Evolutionary conservation across 1,140 invertebrate species (phyloP), one percentile per base, ranked within the genome.

Genomic region (Zeugodacus cucurbitae): DNA sequence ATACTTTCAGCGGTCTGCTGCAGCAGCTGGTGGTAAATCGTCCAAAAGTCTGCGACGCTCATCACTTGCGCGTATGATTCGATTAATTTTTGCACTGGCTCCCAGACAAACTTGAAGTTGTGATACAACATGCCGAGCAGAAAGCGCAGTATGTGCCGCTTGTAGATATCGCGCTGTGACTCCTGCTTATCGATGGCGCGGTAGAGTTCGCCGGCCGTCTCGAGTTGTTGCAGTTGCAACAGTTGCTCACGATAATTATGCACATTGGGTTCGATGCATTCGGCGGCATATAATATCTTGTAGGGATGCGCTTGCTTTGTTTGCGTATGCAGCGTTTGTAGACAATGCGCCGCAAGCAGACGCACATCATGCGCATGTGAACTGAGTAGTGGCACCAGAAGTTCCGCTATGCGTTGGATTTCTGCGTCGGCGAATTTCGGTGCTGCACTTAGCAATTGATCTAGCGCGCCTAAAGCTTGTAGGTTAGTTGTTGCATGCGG

Each of bases 91-190:
- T 94, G 94, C 0, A 97, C 94, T n/a, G 97, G 97, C 74, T 97
- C 96, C 98, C 98, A 99, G 0, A 99, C 90, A 32, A 98, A 94
- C 90, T 97, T 96, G 89, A 99, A 98, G 92, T 99, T 99, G 4
- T 97, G 94, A 92, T 97, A 98, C 4, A 99, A 93, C 88, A 96
- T 95, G 10, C 98, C 97, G 10, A 98, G 94, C 88, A 98, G 94
- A 91, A 97, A 98, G 86, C 96, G 94, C 3, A 99, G 90, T 0
- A 96, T 95, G 91, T 95, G 94, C 89, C 94, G 94, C 89, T 94
- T 94, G 34, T 95, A 95, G 8, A 82, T 29, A 48, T 44, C 41
- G 11, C 74, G 74, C 4, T 48, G 74, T 26, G 32, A 5, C 37
- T 78, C 37, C 0, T 95, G 94, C 62, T 95, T 92, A 78, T 94